These are phyloP conservation scores for Lycodopsis pacificus DNA, from an alignment of 2,797 vertebrate species.

Conservation along the genomic window DNA sequence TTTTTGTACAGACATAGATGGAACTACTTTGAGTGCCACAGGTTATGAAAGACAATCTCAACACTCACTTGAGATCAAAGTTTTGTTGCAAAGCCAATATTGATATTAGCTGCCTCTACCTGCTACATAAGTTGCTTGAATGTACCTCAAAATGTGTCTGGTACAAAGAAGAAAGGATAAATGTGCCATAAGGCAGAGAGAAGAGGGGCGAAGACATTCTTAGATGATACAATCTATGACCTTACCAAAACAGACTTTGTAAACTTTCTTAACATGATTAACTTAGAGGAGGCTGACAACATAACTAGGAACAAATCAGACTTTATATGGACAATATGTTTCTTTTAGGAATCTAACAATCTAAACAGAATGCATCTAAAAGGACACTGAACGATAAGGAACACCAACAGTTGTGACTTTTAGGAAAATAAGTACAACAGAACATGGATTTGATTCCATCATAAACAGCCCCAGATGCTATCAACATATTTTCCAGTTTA, in stretches of 20 bases:
- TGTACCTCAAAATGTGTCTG: constrained; percentile 40
- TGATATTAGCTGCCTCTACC: constrained; percentile 65
- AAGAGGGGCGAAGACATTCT: constrained; percentile 35
- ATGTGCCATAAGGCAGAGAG: constrained; percentile 23
- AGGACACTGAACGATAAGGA: constrained; percentile 51
- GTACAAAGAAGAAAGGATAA: constrained; percentile 35
- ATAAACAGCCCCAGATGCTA: constrained; percentile 68
- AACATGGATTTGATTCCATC: constrained; percentile 54
- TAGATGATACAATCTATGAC: constrained; percentile 13
- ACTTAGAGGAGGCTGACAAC: constrained; percentile 37
- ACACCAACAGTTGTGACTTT: constrained; percentile 66
- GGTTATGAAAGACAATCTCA: constrained; percentile 37
- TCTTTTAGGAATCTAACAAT: constrained; percentile 43
- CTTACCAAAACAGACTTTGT: constrained; percentile 20
- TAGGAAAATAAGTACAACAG: constrained; percentile 71
- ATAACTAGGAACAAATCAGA: constrained; percentile 17
- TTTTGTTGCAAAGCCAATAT: constrained; percentile 51
- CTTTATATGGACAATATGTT: constrained; percentile 63
- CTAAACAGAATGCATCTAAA: constrained; percentile 45
- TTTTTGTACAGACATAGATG: constrained; percentile 53
- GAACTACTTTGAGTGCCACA: constrained; percentile 58
- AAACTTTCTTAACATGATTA: constrained; percentile 37
- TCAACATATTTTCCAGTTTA: constrained; percentile 75
- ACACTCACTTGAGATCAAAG: constrained; percentile 64
- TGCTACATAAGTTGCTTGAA: constrained; percentile 54